Base-by-base conservation (phyloP, 2,888 invertebrate genomes). In the Agrypnus murinus region DNA sequence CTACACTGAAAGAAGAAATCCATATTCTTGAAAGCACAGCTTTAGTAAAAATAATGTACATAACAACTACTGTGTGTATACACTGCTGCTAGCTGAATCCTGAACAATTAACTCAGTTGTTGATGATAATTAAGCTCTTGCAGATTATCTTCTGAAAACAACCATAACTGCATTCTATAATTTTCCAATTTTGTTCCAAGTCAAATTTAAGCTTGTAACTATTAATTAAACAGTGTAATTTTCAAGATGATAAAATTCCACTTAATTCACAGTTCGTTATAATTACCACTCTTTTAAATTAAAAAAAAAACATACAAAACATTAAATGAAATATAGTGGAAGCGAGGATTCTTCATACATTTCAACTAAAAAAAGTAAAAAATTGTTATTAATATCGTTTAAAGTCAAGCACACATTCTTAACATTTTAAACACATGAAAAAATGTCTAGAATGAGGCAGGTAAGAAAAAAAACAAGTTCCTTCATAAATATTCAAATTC, bases 401-500 rank as follows among this genome's bases (percentile, higher is more conserved):
- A 67, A 69, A 72, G 68, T 65, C 68, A 65, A 65, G 57, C 69
- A 65, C 69, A 65, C 72, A 72, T 72, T 72, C 72, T 66, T 64
- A 65, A 63, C 65, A 72, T 72, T 69, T 69, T 72, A 69, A 72
- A 69, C 72, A 69, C 72, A 65, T 72, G 78, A 79, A 81, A 81
- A 81, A 81, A 81, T 82, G 81, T 79, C 76, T 78, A 77, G 78
- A 78, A 70, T 71, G 77, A 72, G 69, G 63, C 73, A 70, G 69
- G 72, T 72, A 66, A 71, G 73, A 75, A 70, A 72, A 74, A 65
- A 77, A 79, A 79, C 79, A 75, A 78, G 80, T 80, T 82, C 81
- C 81, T 81, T 83, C 83, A 84, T 84, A 84, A 84, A 84, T 84
- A 84, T 84, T 83, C 82, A 84, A 82, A 84, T 83, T 80, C 77